Percentiles rank a stretch among this genome's conserved stretches.
phyloP scores from a whole-genome alignment of 2,797 vertebrate species.

The Lutjanus argentimaculatus region DNA sequence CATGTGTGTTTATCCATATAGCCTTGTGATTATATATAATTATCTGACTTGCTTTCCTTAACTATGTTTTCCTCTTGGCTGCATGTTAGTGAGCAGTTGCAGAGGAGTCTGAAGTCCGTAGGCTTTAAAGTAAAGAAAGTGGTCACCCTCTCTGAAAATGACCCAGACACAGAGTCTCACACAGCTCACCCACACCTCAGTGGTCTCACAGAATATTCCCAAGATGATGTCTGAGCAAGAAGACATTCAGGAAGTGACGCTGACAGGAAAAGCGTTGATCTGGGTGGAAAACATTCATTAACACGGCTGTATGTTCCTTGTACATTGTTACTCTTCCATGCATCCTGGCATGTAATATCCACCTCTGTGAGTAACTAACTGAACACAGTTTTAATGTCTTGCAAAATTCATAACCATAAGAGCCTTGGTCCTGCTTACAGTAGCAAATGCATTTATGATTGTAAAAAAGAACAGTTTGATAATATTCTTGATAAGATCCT shows the following conservation, averaged over 20 bases:
- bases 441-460: neutral
- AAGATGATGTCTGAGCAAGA: neutral
- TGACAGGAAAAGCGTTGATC: conserved; percentile 6
- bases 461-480: neutral
- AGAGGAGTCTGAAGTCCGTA: neutral
- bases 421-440: neutral
- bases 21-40: conserved; percentile 22
- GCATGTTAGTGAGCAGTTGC: conserved; percentile 71
- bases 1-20: conserved; percentile 7
- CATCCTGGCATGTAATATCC: conserved; percentile 16
- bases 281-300: conserved; percentile 5
- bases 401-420: neutral
- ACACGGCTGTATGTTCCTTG: neutral
- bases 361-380: too few relatives aligned
- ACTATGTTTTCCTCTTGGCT: conserved; percentile 29
- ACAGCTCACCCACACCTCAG: conserved; percentile 48
- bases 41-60: conserved; percentile 38
- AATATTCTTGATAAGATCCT: neutral
- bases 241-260: conserved; percentile 9
- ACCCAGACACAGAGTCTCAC: neutral
- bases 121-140: neutral
- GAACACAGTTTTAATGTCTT: neutral
- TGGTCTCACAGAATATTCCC: conserved; percentile 37
- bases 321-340: neutral
- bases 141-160: neutral